Percentiles rank a stretch among this genome's conserved stretches.
phyloP scores from a whole-genome alignment of 2,888 invertebrate genomes.

The Leucophenga montana region DNA sequence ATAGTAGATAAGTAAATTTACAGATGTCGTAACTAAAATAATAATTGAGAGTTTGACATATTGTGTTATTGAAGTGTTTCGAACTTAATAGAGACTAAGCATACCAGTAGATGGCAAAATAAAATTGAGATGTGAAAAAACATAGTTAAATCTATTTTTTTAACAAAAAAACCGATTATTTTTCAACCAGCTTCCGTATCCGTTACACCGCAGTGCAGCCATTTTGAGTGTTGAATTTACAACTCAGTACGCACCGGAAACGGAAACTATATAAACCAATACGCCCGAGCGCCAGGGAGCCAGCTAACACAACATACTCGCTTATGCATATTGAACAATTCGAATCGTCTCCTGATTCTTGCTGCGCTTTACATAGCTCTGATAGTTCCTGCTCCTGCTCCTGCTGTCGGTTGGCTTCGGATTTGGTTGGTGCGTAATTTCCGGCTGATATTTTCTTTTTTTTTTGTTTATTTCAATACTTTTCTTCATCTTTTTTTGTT shows the following conservation, averaged over 20 bases:
- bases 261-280: conserved; percentile 34
- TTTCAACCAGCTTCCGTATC: too few relatives aligned
- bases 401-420: neutral
- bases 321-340: neutral
- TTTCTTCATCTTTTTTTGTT: conserved; percentile 7
- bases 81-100: too few relatives aligned
- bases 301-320: neutral
- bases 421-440: conserved; percentile 30
- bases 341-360: neutral
- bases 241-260: conserved; percentile 18
- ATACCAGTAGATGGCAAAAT: too few relatives aligned
- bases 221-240: neutral
- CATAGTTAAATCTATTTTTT: too few relatives aligned
- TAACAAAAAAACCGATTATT: too few relatives aligned
- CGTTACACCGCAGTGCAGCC: neutral
- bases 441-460: conserved; percentile 28
- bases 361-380: neutral
- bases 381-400: conserved; percentile 10
- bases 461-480: conserved; percentile 9
- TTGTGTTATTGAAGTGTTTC: too few relatives aligned
- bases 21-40: too few relatives aligned
- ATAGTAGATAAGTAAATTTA: too few relatives aligned
- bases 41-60: too few relatives aligned
- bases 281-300: neutral
- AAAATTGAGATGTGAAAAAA: too few relatives aligned